Base-by-base conservation (phyloP, 2,113 vertebrate genomes). In the Hepsetus odoe region DNA sequence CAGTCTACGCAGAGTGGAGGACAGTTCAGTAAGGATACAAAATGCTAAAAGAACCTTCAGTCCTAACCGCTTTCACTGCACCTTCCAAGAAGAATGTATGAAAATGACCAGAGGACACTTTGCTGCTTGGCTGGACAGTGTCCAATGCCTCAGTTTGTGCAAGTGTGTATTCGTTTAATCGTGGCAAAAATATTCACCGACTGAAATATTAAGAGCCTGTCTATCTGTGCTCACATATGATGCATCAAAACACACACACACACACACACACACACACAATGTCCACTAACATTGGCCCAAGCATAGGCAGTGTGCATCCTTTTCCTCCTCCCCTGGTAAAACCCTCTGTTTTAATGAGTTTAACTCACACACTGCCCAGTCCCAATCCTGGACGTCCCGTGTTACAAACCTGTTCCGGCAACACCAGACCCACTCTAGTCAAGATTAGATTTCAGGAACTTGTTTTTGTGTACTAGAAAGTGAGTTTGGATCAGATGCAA, bases 121-220 rank as follows among this genome's bases (percentile, higher is more conserved):
- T 72, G 30, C 6, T 35, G 22, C 66, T 35, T 67, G 5, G 38
- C 38, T 32, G 49, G 35, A 18, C 3, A 0, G 59, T 33, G 33
- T 13, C 58, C 62, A 53, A 33, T 18, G 53, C 28, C 35, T 56
- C 11, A 38, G 61, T 40, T 16, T 30, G 44, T 24, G 26, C 26
- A 66, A 20, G 20, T 9, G 14, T 73, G 44, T 73, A 65, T 70
- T 22, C 62, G 79, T 86, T 65, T 59, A 69, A 64, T 85, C 82
- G 68, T 32, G 32, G 5, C 71, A n/a, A 70, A 85, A 68, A 88
- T 77, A 56, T 75, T 40, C 51, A 69, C 32, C 24, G 58, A 76
- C 72, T 84, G 38, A 87, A 88, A 87, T 79, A 88, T 91, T 89
- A 71, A 88, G 16, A 32, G 14, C 2, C 30, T 82, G 80, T 74